phyloP scores from a whole-genome alignment of 2,888 invertebrate genomes.

The Idaea straminata region DNA sequence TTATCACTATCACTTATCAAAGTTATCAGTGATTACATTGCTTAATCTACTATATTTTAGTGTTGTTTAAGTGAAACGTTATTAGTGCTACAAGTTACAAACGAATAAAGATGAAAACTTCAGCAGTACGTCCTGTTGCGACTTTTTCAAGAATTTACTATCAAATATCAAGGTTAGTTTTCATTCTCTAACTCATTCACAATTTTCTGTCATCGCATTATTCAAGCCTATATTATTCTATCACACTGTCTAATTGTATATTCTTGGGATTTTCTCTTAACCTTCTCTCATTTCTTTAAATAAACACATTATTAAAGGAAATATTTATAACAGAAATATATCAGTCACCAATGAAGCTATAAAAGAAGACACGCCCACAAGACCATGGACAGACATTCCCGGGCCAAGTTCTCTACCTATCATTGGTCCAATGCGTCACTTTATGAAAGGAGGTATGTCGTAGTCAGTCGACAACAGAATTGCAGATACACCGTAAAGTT shows the following conservation, averaged over 20 bases:
- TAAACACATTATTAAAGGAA: not conserved
- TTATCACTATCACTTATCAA: not conserved
- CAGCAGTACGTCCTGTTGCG: not conserved
- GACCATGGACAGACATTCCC: slow-evolving; percentile 50
- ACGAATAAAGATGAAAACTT: not conserved
- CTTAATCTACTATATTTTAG: not conserved
- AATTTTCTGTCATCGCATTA: not conserved
- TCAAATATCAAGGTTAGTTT: not conserved
- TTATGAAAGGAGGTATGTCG: slow-evolving; percentile 30
- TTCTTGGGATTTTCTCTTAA: too few relatives aligned
- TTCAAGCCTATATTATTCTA: too few relatives aligned
- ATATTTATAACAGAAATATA: not conserved
- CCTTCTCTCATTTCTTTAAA: not conserved
- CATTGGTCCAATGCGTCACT: slow-evolving; percentile 40
- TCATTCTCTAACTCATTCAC: not conserved
- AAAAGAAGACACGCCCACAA: slow-evolving; percentile 19
- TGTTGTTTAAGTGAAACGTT: not conserved
- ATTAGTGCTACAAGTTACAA: not conserved
- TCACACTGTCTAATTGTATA: too few relatives aligned
- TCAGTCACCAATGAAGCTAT: slow-evolving; percentile 6
- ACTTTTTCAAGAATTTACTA: not conserved
- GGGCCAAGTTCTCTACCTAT: slow-evolving; percentile 54
- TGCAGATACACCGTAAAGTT: too few relatives aligned
- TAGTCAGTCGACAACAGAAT: too few relatives aligned
- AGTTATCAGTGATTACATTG: not conserved